Conservation (phyloP, 2,888 invertebrate genomes). For the Cosmopolites sordidus region DNA sequence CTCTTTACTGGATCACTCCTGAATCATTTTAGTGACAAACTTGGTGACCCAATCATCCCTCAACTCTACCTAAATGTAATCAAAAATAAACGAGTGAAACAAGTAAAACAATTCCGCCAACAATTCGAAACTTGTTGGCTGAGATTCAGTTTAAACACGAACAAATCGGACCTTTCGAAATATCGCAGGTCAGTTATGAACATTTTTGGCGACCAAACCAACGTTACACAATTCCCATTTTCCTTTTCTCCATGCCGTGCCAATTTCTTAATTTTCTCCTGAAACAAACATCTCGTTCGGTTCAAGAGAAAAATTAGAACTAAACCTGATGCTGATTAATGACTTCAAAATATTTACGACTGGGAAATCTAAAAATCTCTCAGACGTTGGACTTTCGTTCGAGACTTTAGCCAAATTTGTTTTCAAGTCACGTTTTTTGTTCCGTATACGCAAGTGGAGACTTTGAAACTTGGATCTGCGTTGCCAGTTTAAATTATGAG, state of each 20-base stretch:
- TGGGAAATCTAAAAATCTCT: background rate
- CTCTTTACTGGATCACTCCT: no score
- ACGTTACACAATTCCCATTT: background rate
- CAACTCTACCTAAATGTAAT: no score
- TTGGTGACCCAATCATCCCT: no score
- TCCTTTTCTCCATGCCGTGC: background rate
- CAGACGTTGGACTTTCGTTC: background rate
- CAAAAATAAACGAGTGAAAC: no score
- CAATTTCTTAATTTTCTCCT: background rate
- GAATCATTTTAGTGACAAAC: no score
- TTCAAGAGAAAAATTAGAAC: no score
- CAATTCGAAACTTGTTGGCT: background rate
- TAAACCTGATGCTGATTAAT: no score
- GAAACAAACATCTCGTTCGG: no score
- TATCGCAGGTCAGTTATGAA: background rate
- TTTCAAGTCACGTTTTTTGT: background rate
- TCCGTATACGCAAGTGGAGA: background rate
- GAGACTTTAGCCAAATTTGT: background rate
- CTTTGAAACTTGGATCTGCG: background rate
- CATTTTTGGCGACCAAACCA: background rate
- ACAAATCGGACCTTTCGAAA: background rate
- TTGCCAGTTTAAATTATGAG: background rate
- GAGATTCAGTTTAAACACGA: background rate
- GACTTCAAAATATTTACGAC: background rate
- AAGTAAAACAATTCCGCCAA: background rate